Conservation (phyloP, 2,797 vertebrate genomes). For the Erithacus rubecula region DNA sequence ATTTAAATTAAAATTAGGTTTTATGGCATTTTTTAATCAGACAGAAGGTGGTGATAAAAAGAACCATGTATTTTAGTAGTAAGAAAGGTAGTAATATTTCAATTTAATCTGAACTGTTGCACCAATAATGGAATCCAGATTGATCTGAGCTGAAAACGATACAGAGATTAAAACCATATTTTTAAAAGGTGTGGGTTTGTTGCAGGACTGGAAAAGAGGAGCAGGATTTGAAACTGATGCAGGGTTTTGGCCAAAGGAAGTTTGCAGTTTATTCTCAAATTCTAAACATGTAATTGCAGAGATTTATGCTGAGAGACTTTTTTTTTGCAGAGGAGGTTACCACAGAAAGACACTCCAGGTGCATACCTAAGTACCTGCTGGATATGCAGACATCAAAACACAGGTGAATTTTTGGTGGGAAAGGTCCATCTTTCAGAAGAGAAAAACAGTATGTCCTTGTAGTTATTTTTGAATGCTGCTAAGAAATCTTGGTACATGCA, state of each 20-base stretch:
- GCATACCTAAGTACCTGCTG: constrained; percentile 24
- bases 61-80: constrained; percentile 80
- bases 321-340: background rate
- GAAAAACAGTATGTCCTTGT: constrained; percentile 58
- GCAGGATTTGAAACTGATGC: constrained; percentile 1
- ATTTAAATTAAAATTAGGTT: constrained; percentile 89
- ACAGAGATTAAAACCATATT: constrained; percentile 79
- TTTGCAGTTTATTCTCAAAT: constrained; percentile 32
- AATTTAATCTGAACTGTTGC: constrained; percentile 81
- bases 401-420: background rate
- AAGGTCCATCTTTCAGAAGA: constrained; percentile 41
- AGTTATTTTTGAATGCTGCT: constrained; percentile 62
- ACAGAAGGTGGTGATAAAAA: constrained; percentile 85
- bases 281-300: background rate
- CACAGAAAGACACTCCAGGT: constrained; percentile 50
- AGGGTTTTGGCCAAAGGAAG: constrained; percentile 44
- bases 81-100: constrained; percentile 84
- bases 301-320: constrained; percentile 3
- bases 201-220: constrained; percentile 1
- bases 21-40: constrained; percentile 88
- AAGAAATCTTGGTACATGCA: constrained; percentile 55
- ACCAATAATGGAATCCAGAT: constrained; percentile 82
- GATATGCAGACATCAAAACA: constrained; percentile 22
- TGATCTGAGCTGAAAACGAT: constrained; percentile 77
- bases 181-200: constrained; percentile 69